Percentiles rank a stretch among this genome's conserved stretches.
phyloP scores from a whole-genome alignment of 2,888 invertebrate species.

The Digitonthophagus gazella region DNA sequence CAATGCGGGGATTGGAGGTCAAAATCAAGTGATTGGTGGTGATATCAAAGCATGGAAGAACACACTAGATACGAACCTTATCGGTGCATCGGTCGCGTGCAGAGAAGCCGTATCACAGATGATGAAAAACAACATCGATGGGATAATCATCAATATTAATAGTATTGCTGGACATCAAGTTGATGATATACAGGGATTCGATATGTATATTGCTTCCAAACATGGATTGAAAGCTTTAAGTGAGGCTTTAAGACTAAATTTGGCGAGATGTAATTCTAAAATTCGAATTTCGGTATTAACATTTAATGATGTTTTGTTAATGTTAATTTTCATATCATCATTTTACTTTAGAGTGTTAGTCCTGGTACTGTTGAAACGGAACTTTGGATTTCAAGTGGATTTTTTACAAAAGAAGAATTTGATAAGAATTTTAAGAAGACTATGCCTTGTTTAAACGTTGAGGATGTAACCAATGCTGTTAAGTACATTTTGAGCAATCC shows the following conservation, averaged over 20 bases:
- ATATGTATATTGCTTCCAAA: constrained; percentile 35
- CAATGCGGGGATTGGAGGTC: constrained; percentile 10
- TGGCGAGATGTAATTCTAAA: constrained; percentile 25
- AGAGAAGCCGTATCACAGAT: constrained; percentile 40
- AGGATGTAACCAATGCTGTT: not conserved
- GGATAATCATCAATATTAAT: constrained; percentile 42
- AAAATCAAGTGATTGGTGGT: constrained; percentile 21
- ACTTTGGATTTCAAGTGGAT: not conserved
- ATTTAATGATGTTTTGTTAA: constrained; percentile 17
- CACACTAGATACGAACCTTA: constrained; percentile 24
- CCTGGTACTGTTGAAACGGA: not conserved
- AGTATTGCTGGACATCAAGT: constrained; percentile 40
- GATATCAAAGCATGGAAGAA: constrained; percentile 20
- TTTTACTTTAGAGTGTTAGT: not conserved
- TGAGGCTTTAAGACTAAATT: constrained; percentile 30
- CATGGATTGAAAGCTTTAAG: constrained; percentile 34
- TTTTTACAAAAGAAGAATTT: not conserved
- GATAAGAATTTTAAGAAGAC: not conserved
- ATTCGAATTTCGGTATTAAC: constrained; percentile 37
- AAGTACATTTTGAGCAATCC: not conserved
- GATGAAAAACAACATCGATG: constrained; percentile 37
- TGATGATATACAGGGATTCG: constrained; percentile 32
- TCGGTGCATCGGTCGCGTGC: constrained; percentile 32
- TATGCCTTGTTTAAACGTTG: not conserved
- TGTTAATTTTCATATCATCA: not conserved